Evolutionary conservation across 2,797 vertebrate genomes (phyloP), one percentile per base, ranked within the genome.

Genomic region (Emys orbicularis): DNA sequence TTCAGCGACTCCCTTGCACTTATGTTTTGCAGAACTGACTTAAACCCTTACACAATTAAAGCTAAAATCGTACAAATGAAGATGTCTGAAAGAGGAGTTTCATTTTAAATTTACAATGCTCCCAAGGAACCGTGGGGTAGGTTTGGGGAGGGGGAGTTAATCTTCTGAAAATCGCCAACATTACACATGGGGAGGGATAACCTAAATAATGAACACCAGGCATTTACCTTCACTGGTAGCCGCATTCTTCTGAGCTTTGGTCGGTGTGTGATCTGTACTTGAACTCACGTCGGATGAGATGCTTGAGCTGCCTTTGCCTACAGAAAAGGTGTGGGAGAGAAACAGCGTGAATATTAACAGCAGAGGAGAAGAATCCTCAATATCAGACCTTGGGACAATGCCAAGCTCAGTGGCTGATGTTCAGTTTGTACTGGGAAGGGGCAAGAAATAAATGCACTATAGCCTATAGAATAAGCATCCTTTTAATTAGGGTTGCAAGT

Each of bases 241-340:
- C 97, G 98, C 99, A 99, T 99, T 99, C 98, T 99, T 99, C 96
- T 98, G 99, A 97, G 99, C 98, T 99, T 99, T 99, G 94, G 99
- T 99, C 65, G 99, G 99, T 29, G 99, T 99, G 97, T 99, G 99
- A 99, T 99, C 99, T 65, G 99, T 99, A 98, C 99, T 99, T 93
- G 99, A 99, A 98, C 99, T 99, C 98, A 99, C 98, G 99, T 99
- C 99, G 98, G 99, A 99, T 97, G 99, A 99, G 98, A 99, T 99
- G 99, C 99, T 99, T 98, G 99, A 99, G 98, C 99, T 99, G 98
- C 99, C 99, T 99, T 99, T 99, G 99, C 99, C 99, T 99, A 97
- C 89, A 95, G 96, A 95, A 95, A 92, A 65, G 74, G 96, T 91
- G 19, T 34, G 44, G 81, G 92, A 29, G 84, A n/a, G 25, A 41